Conservation (phyloP, 2,888 invertebrate genomes). For the Petrophora chlorosata region DNA sequence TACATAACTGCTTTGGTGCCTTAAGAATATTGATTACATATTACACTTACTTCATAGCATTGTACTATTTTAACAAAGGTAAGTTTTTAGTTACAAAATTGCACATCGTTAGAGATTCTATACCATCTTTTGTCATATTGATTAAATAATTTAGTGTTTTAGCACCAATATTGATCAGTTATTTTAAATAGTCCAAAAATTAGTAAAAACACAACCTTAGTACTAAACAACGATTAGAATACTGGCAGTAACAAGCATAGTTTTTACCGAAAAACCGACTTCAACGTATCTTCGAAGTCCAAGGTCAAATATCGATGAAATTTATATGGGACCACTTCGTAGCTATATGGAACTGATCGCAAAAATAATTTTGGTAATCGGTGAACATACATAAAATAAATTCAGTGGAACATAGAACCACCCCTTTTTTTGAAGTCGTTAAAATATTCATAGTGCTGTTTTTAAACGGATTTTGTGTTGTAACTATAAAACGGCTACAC, state of each 20-base stretch:
- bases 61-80: slow-evolving; percentile 1
- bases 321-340: too few relatives aligned
- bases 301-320: too few relatives aligned
- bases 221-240: slow-evolving; percentile 66
- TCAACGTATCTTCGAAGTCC: too few relatives aligned
- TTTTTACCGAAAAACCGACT: slow-evolving; percentile 1
- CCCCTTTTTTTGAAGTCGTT: too few relatives aligned
- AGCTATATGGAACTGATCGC: too few relatives aligned
- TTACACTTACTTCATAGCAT: neutral
- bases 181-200: slow-evolving; percentile 34
- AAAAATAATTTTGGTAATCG: too few relatives aligned
- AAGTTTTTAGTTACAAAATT: slow-evolving; percentile 19
- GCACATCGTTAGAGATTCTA: slow-evolving; percentile 26
- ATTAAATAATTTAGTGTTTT: slow-evolving; percentile 2
- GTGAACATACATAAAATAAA: too few relatives aligned
- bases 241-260: slow-evolving; percentile 63
- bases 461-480: too few relatives aligned
- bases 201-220: slow-evolving; percentile 62
- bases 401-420: too few relatives aligned
- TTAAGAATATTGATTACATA: neutral
- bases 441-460: too few relatives aligned
- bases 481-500: too few relatives aligned
- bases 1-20: slow-evolving; percentile 11
- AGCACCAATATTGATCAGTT: too few relatives aligned
- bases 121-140: neutral